phyloP scores from a whole-genome alignment of 2,888 invertebrate genomes.

The Microctonus brassicae region DNA sequence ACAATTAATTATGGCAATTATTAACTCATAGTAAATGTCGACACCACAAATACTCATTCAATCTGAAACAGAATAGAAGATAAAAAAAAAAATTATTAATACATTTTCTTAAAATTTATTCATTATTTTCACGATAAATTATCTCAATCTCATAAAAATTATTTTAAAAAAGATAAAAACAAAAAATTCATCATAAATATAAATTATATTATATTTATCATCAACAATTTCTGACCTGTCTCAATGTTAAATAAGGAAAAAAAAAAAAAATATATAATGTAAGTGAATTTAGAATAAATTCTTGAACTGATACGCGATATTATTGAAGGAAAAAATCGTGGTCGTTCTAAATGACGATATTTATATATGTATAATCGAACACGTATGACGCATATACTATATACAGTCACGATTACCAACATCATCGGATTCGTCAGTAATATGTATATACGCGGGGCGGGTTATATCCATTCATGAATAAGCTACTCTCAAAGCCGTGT shows the following conservation, averaged over 20 bases:
- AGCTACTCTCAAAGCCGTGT: conserved; percentile 6
- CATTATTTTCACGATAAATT: background rate
- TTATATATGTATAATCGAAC: background rate
- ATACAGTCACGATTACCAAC: conserved; percentile 17
- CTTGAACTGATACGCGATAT: background rate
- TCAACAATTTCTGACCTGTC: background rate
- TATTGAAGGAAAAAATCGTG: background rate
- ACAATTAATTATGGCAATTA: conserved; percentile 64
- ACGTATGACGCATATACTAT: conserved; percentile 9
- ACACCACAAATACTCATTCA: conserved; percentile 62
- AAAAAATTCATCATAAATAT: background rate
- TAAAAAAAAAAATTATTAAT: conserved; percentile 19
- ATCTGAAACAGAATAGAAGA: conserved; percentile 60
- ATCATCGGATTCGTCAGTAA: conserved; percentile 38
- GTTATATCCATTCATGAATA: conserved; percentile 3
- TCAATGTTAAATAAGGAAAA: background rate
- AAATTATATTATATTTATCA: background rate
- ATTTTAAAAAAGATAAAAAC: conserved; percentile 23
- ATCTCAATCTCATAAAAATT: background rate
- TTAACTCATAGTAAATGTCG: conserved; percentile 66
- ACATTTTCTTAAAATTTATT: background rate
- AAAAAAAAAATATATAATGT: background rate
- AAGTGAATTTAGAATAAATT: background rate
- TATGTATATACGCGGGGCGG: conserved; percentile 1
- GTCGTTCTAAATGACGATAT: background rate